These are phyloP conservation scores for Callimorpha dominula DNA, from an alignment of 2,888 invertebrate genomes.

Conservation along the genomic window DNA sequence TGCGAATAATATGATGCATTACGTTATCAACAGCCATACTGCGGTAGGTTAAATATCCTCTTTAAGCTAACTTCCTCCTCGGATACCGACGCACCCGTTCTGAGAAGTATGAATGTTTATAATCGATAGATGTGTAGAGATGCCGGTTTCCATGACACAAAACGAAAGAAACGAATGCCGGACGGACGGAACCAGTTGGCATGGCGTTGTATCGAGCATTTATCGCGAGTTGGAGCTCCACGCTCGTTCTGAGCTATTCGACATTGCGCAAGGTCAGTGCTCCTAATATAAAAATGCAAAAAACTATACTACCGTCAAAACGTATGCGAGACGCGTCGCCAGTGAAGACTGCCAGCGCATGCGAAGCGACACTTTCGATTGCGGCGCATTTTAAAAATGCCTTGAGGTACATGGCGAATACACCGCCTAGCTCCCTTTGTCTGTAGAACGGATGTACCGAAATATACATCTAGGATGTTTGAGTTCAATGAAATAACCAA, in stretches of 20 bases:
- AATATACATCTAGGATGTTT: slow-evolving; percentile 53
- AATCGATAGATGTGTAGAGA: slow-evolving; percentile 52
- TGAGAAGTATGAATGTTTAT: slow-evolving; percentile 40
- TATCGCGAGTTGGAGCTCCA: slow-evolving; percentile 67
- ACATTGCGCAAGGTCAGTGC: slow-evolving; percentile 86
- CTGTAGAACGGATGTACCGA: slow-evolving; percentile 55
- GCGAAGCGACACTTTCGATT: slow-evolving; percentile 81
- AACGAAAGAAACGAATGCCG: slow-evolving; percentile 62
- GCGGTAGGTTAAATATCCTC: slow-evolving; percentile 8
- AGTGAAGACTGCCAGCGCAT: slow-evolving; percentile 67
- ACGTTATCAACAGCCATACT: slow-evolving; percentile 8
- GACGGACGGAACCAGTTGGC: slow-evolving; percentile 70
- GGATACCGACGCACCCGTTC: slow-evolving; percentile 16
- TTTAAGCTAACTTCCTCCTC: slow-evolving; percentile 38
- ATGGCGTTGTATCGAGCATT: slow-evolving; percentile 64
- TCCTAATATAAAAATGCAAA: slow-evolving; percentile 85
- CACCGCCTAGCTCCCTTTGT: slow-evolving; percentile 64
- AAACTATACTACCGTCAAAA: slow-evolving; percentile 61
- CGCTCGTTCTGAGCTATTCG: slow-evolving; percentile 80
- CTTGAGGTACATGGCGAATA: slow-evolving; percentile 53
- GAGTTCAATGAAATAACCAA: slow-evolving; percentile 33
- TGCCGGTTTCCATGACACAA: slow-evolving; percentile 67
- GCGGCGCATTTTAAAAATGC: slow-evolving; percentile 65
- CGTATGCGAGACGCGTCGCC: slow-evolving; percentile 69
- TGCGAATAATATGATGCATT: slow-evolving; percentile 31